These are phyloP conservation scores for Drosophila saltans DNA, from an alignment of 1,140 invertebrate genomes.

Conservation along the genomic window DNA sequence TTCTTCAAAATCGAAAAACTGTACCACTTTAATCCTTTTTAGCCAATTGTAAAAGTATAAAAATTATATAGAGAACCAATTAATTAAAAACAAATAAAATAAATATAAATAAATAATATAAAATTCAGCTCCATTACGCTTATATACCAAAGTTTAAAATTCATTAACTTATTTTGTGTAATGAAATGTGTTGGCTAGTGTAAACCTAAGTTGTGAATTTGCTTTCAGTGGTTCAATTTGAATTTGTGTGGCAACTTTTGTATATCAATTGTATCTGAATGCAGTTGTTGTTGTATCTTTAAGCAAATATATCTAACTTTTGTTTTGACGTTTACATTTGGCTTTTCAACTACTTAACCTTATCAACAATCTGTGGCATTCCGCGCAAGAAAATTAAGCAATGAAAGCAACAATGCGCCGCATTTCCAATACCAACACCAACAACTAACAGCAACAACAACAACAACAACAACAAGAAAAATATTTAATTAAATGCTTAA, in stretches of 20 bases:
- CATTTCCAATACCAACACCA: constrained; percentile 37
- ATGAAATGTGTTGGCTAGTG: neutral
- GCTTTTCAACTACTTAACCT: constrained; percentile 40
- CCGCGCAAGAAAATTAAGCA: constrained; percentile 70
- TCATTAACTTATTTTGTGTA: neutral
- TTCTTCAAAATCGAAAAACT: no score
- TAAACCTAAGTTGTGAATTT: constrained; percentile 24
- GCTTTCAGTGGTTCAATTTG: no score
- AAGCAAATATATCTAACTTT: constrained; percentile 1
- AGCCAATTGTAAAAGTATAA: no score
- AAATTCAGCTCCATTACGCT: no score
- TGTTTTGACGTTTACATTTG: constrained; percentile 20
- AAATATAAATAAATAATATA: no score
- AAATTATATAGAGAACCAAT: no score
- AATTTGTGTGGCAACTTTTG: constrained; percentile 8
- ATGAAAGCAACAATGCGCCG: constrained; percentile 55
- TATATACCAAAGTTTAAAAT: no score
- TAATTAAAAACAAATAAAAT: no score
- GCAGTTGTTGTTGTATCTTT: neutral
- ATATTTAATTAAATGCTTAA: constrained; percentile 83
- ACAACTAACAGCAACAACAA: constrained; percentile 32
- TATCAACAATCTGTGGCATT: constrained; percentile 73
- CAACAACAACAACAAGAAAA: constrained; percentile 25
- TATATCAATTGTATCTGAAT: constrained; percentile 12
- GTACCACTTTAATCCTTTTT: no score